Evolutionary conservation across 2,888 invertebrate genomes (phyloP), one percentile per base, ranked within the genome.

Genomic region (Psococerastis gibbosa): DNA sequence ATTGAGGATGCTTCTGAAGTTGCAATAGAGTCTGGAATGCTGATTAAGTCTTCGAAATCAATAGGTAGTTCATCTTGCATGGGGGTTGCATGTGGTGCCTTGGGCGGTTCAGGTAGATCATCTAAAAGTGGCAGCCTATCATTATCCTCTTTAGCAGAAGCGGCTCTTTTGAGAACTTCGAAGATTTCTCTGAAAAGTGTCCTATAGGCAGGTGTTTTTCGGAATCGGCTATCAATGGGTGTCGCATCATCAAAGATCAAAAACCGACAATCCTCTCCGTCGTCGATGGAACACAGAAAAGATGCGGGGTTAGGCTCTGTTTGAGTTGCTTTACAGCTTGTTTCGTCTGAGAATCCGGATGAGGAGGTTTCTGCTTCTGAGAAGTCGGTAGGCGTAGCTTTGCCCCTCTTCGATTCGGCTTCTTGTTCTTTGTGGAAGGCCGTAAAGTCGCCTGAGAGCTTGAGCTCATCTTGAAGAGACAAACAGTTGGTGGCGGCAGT

Each of bases 351-450:
- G 57, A 80, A 85, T 8, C 81, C 83, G 1, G 84, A 84, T 13
- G 83, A 83, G 17, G 79, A 79, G 0, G 85, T 84, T 59, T 84
- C 85, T 1, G 83, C 78, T 59, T 84, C 84, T 1, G 83, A 84
- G 55, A 83, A 83, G 58, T 83, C 84, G 0, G 75, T 75, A 1
- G 83, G 82, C 1, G 83, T 82, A 50, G 74, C 46, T 22, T 48
- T 48, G 23, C 48, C 46, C 27, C 43, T 47, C 38, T 48, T 50
- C 45, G 44, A 49, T 27, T 47, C 47, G 35, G 44, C 46, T 22
- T 45, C 45, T 13, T 16, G 16, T 20, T 46, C 46, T 22, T 49
- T 50, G 22, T 49, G 70, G 55, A 73, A 71, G 49, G 69, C 71
- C 57, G 69, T 71, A 58, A 74, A 78, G 53, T 81, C 80, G 18